Evolutionary conservation across 2,888 invertebrate species (phyloP).

Genomic region (Troilus luridus): DNA sequence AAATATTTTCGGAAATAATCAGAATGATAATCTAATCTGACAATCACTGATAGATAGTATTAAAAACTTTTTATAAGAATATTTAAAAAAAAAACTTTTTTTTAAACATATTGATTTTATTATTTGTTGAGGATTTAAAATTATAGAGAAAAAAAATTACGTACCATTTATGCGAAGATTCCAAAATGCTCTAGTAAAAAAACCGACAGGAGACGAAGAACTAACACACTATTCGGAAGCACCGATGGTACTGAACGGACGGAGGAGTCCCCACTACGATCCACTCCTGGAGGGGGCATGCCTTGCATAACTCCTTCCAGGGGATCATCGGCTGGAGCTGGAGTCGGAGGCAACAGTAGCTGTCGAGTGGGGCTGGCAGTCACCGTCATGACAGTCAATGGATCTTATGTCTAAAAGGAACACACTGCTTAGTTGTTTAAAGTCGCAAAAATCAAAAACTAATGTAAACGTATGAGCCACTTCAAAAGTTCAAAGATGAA

Average conservation of each 20-base stretch:
- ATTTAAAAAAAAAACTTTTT: too few species aligned
- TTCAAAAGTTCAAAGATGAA: too few species aligned
- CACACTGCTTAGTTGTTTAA: too few species aligned
- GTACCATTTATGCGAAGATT: slow-evolving; percentile 27
- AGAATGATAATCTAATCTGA: too few species aligned
- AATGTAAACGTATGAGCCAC: too few species aligned
- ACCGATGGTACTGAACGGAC: slow-evolving; percentile 37
- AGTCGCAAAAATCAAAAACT: too few species aligned
- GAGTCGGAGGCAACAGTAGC: background rate
- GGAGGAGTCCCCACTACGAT: background rate
- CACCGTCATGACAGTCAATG: background rate
- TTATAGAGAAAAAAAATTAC: background rate
- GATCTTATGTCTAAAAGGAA: background rate
- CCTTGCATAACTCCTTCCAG: slow-evolving; percentile 45
- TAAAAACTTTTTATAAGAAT: too few species aligned
- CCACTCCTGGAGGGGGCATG: slow-evolving; percentile 8
- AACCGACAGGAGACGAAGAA: background rate
- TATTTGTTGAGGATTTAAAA: too few species aligned
- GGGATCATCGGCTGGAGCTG: slow-evolving; percentile 1
- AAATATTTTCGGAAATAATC: too few species aligned
- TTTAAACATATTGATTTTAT: too few species aligned
- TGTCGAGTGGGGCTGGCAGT: background rate
- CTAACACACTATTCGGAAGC: slow-evolving; percentile 23
- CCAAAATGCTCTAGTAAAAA: background rate
- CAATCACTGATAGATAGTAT: too few species aligned